phyloP scores from a whole-genome alignment of 2,888 invertebrate species.

The Stenodera caucasica region DNA sequence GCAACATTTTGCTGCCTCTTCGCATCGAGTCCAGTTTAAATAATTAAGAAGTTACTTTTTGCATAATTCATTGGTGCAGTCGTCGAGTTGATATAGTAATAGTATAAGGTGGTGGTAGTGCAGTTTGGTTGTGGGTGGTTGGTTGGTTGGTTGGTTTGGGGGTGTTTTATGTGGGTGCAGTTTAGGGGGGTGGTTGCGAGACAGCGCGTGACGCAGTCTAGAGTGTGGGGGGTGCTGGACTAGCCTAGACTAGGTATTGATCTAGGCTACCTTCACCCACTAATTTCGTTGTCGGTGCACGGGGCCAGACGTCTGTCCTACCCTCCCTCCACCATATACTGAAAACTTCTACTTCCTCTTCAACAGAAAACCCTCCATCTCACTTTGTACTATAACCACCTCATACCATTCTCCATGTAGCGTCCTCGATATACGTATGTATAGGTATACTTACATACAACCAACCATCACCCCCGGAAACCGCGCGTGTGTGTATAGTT shows the following conservation, averaged over 20 bases:
- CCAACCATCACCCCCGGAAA: neutral
- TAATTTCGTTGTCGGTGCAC: slow-evolving; percentile 51
- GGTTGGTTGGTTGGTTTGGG: slow-evolving; percentile 10
- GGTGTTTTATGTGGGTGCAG: slow-evolving; percentile 2
- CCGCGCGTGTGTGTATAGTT: neutral
- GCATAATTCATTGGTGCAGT: slow-evolving; percentile 37
- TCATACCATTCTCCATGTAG: too few relatives aligned
- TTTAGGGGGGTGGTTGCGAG: slow-evolving; percentile 40
- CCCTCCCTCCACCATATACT: slow-evolving; percentile 38
- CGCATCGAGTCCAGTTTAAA: neutral
- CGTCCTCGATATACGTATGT: too few relatives aligned
- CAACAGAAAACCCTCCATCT: slow-evolving; percentile 19
- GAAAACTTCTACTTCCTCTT: slow-evolving; percentile 14
- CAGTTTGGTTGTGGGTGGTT: slow-evolving; percentile 19
- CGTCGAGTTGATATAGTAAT: neutral
- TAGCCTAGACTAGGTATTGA: slow-evolving; percentile 56
- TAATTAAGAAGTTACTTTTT: slow-evolving; percentile 19
- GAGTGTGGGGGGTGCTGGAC: slow-evolving; percentile 34
- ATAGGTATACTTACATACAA: too few relatives aligned
- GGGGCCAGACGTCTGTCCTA: slow-evolving; percentile 40
- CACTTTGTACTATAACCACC: neutral
- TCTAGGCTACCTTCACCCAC: slow-evolving; percentile 57
- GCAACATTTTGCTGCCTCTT: neutral
- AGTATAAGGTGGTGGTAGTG: slow-evolving; percentile 24
- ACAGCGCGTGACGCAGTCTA: slow-evolving; percentile 44